Conservation (phyloP, 2,888 invertebrate species). For the Rhodophaea formosa region DNA sequence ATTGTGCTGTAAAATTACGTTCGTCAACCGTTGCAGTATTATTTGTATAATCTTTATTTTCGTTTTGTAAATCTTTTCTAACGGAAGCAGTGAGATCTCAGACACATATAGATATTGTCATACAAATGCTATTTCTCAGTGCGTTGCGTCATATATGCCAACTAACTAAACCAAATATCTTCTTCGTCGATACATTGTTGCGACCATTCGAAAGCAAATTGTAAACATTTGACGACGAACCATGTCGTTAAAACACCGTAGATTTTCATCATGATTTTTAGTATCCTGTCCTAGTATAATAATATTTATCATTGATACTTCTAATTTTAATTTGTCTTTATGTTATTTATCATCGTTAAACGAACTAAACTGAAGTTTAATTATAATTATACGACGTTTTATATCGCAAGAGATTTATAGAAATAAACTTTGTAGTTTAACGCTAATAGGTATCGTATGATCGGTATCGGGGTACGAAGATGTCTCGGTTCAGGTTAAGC, state of each 20-base stretch:
- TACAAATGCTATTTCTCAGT: constrained; percentile 38
- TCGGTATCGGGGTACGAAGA: too few relatives aligned
- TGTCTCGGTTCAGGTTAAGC: too few relatives aligned
- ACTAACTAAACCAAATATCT: constrained; percentile 31
- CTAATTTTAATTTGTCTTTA: too few relatives aligned
- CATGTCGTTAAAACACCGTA: neutral
- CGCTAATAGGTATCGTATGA: too few relatives aligned
- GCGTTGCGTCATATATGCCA: constrained; percentile 40
- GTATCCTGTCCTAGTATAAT: too few relatives aligned
- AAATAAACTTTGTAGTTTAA: too few relatives aligned
- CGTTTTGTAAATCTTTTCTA: constrained; percentile 32
- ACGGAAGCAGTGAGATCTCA: constrained; percentile 33
- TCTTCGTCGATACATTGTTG: constrained; percentile 13
- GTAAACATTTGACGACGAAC: constrained; percentile 10
- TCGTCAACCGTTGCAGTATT: constrained; percentile 9
- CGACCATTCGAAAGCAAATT: constrained; percentile 7
- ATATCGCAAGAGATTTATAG: too few relatives aligned
- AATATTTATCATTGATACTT: too few relatives aligned
- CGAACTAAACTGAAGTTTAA: too few relatives aligned
- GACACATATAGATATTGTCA: constrained; percentile 35
- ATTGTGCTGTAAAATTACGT: neutral
- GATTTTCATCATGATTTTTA: too few relatives aligned
- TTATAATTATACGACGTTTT: too few relatives aligned
- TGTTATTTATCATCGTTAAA: too few relatives aligned
- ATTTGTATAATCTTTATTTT: constrained; percentile 8